Conservation (phyloP, 2,888 invertebrate genomes). For the Galeopsomyia nigrocyanea region DNA sequence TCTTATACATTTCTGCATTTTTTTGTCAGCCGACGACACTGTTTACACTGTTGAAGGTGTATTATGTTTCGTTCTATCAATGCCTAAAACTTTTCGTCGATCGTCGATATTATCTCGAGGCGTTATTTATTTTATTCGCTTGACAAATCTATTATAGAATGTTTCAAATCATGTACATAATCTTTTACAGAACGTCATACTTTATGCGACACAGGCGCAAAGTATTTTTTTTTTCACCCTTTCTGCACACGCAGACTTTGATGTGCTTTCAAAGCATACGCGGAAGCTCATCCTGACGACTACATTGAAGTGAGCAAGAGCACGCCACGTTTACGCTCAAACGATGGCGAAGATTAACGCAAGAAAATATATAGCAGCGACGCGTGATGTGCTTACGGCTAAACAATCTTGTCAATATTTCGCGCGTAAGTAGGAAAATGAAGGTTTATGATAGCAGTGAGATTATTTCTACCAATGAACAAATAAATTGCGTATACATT, state of each 20-base stretch:
- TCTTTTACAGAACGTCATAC: no score
- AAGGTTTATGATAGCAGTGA: no score
- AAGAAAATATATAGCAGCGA: constrained; percentile 31
- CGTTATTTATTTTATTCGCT: no score
- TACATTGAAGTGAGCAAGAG: constrained; percentile 34
- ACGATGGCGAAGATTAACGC: constrained; percentile 33
- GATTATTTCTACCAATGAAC: no score
- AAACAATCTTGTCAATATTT: background rate
- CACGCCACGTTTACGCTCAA: constrained; percentile 29
- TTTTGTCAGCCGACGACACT: constrained; percentile 20
- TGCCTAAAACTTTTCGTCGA: no score
- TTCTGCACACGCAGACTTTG: constrained; percentile 30
- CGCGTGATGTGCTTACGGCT: constrained; percentile 39
- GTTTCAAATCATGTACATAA: no score
- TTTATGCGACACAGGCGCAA: no score
- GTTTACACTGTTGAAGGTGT: background rate
- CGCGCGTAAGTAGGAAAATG: no score
- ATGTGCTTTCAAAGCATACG: constrained; percentile 28
- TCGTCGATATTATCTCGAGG: no score
- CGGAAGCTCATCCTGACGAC: constrained; percentile 37
- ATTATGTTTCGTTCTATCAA: no score
- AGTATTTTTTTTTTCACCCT: background rate
- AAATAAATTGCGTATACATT: no score
- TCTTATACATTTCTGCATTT: constrained; percentile 30
- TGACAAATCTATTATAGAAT: no score